Base-by-base conservation (phyloP, 2,888 invertebrate species). In the Drosophila imparisetae region DNA sequence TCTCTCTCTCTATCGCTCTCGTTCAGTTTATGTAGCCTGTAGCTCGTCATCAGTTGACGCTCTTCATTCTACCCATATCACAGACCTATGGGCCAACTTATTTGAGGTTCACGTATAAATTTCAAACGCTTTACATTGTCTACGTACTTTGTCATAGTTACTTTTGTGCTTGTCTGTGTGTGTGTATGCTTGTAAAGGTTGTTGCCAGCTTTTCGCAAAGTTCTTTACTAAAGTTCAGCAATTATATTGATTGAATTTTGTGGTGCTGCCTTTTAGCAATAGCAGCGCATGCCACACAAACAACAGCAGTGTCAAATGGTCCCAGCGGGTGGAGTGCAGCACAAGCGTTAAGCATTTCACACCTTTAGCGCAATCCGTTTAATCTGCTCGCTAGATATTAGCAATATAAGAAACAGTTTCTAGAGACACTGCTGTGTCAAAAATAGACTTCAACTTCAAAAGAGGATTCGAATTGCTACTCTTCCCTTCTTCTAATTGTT, bases 221-320 rank as follows among this genome's bases (percentile, higher is more conserved):
- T 85, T 83, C 80, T 75, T 72, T 74, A 66, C 83, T 81, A 80
- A 85, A 85, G 84, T 85, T 86, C 85, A 76, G 86, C 86, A 86
- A 86, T 83, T 86, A 86, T 85, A 86, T 86, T 86, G 86, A 86
- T 86, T 86, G 86, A 85, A 86, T 86, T 86, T 83, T 83, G 82
- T 70, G 83, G 81, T 64, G 65, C 45, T 65, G 64, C 74, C 74
- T 77, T 74, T 66, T 27, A 64, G 58, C 62, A 75, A 59, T 55
- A 49, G 40, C 24, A 27, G 7, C 49, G 5, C 27, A 13, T 59
- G 52, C 30, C 60, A 42, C 38, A 24, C 24, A 8, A n/a, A 54
- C 27, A n/a, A 49, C 58, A 48, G 21, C 45, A 29, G 34, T 42
- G 50, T 49, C 53, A 73, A 69, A 67, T 59, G 66, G 49, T 32